Evolutionary conservation across 64 coral and sea anemone species (phyloP), one percentile per base, ranked within the genome.

Genomic region (Platygyra sinensis): DNA sequence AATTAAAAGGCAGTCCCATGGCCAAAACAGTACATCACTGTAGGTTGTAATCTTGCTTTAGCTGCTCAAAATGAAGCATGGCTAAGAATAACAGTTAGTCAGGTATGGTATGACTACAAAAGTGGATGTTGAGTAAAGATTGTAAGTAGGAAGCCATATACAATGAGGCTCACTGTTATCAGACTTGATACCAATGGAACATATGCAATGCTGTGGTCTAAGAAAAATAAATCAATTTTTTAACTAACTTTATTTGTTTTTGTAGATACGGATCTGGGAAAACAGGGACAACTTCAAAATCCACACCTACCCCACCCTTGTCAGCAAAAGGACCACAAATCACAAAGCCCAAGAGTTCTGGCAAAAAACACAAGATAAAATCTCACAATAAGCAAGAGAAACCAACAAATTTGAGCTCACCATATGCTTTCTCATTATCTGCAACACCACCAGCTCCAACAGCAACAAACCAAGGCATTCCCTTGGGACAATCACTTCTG

Each of bases 401-500:
- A 39, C 14, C 2, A 5, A 12, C 76, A 42, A 77, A 63, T 64
- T 31, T 77, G 15, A 76, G 55, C 60, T 87, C 86, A 49, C 71
- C 77, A 60, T 32, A 49, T 36, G 49, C 64, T 29, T 17, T 72
- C 54, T 13, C 63, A n/a, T 60, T 72, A 57, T 61, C 30, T 32
- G 13, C 52, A 24, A 72, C 80, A 13, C 75, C 80, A 30, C 80
- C 85, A 1, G 20, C 92, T 15, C 38, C 69, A 13, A 30, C 82
- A 8, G 30, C 69, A 13, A n/a, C 76, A 13, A 73, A 89, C 38
- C 80, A 78, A 18, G 86, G 63, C 15, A 73, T 93, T 55, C 88
- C 50, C 33, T 29, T 50, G 0, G 87, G 90, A 33, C 90, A 91
- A 20, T 72, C 80, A 25, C 74, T 96, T 11, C 89, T 96, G 67